Percentiles rank a stretch among this genome's conserved stretches.
Conservation (phyloP, 2,113 vertebrate genomes). For the Psittacula cyanocephala region DNA sequence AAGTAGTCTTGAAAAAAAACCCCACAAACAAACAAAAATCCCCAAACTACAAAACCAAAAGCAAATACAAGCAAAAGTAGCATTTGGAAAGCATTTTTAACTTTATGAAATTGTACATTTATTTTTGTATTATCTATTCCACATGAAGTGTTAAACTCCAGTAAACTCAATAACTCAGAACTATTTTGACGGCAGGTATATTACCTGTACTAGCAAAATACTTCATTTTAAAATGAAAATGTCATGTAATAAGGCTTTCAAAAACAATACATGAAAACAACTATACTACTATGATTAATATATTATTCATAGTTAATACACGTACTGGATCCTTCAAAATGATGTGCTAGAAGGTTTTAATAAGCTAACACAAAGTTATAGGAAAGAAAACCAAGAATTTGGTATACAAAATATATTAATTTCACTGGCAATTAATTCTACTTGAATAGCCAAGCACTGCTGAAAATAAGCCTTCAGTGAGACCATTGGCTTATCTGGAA, state of each 20-base stretch:
- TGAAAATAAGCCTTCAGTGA: not conserved
- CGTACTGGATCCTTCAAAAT: not conserved
- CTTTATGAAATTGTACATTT: not conserved
- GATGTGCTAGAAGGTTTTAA: not conserved
- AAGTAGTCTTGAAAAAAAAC: not conserved
- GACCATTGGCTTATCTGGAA: not conserved
- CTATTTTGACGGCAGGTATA: not conserved
- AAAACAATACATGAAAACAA: not conserved
- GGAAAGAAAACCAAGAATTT: not conserved
- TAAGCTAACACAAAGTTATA: not conserved
- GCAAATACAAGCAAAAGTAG: not conserved
- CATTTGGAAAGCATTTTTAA: slow-evolving; percentile 13
- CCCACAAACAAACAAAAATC: not conserved
- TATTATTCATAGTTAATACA: not conserved
- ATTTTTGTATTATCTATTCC: not conserved
- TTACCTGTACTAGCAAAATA: not conserved
- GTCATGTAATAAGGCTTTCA: not conserved
- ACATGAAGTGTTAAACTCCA: not conserved
- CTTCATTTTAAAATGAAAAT: not conserved
- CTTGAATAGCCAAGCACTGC: not conserved
- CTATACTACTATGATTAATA: not conserved
- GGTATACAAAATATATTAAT: not conserved
- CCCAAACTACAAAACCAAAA: not conserved
- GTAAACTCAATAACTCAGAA: not conserved
- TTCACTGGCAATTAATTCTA: not conserved